Evolutionary conservation across 2,797 vertebrate species (phyloP).

Genomic region (Notamacropus eugenii): DNA sequence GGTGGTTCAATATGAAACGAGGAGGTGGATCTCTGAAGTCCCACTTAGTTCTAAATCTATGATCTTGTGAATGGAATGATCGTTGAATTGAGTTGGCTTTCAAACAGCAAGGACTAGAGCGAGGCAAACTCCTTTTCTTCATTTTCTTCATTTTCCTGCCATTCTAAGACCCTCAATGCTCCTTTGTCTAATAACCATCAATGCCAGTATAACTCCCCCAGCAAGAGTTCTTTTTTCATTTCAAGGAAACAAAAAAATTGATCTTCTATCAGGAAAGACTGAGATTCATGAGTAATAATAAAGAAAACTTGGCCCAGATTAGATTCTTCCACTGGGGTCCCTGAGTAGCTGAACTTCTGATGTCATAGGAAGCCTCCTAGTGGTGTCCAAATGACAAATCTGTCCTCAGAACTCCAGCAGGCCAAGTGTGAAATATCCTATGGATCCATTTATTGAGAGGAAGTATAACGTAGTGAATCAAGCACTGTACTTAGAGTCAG

Average conservation of each 20-base stretch:
- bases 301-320: background rate
- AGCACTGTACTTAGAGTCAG: background rate
- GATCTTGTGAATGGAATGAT: background rate
- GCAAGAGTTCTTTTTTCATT: background rate
- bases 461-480: background rate
- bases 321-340: background rate
- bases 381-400: background rate
- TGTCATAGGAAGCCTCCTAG: background rate
- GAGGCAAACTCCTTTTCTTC: background rate
- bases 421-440: background rate
- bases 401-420: background rate
- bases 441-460: background rate
- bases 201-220: background rate
- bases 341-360: background rate
- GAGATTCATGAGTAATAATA: background rate
- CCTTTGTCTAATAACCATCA: background rate
- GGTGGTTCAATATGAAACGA: background rate
- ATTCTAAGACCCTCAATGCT: background rate
- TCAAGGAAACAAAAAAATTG: background rate
- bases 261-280: background rate
- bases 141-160: background rate
- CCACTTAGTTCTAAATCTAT: background rate
- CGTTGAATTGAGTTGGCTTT: background rate
- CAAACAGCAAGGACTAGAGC: background rate
- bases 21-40: background rate